Conservation (phyloP, 2,888 invertebrate genomes). For the Bellardia pandia region DNA sequence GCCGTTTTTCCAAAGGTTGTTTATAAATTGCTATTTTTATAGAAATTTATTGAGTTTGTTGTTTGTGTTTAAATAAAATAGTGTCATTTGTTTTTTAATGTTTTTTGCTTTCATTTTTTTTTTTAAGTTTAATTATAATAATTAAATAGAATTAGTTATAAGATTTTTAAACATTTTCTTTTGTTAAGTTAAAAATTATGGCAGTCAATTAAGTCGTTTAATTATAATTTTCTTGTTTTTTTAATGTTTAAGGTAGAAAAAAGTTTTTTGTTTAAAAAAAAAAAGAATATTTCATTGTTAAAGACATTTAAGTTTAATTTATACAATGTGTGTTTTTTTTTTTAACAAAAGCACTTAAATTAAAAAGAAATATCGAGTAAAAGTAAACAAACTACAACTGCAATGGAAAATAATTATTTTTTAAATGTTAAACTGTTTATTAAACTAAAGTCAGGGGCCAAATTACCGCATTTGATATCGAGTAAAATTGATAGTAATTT, state of each 20-base stretch:
- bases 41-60: conserved; percentile 59
- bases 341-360: not conserved
- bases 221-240: conserved; percentile 19
- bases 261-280: conserved; percentile 24
- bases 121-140: conserved; percentile 48
- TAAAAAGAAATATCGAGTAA: not conserved
- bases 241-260: conserved; percentile 55
- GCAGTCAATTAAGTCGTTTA: conserved; percentile 71
- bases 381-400: not conserved
- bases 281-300: conserved; percentile 47
- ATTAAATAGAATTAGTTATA: conserved; percentile 56
- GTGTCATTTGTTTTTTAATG: conserved; percentile 11
- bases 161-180: conserved; percentile 17
- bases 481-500: too few relatives aligned
- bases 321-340: conserved; percentile 52
- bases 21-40: conserved; percentile 68
- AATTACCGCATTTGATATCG: too few relatives aligned
- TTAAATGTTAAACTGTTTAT: too few relatives aligned
- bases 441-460: too few relatives aligned
- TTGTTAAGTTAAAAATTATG: conserved; percentile 66
- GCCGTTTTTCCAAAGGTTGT: not conserved
- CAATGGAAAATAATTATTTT: too few relatives aligned
- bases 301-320: conserved; percentile 40
- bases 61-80: conserved; percentile 53
- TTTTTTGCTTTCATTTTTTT: not conserved